These are phyloP conservation scores for Actenoides hombroni DNA, from an alignment of 2,113 vertebrate genomes.

Conservation along the genomic window DNA sequence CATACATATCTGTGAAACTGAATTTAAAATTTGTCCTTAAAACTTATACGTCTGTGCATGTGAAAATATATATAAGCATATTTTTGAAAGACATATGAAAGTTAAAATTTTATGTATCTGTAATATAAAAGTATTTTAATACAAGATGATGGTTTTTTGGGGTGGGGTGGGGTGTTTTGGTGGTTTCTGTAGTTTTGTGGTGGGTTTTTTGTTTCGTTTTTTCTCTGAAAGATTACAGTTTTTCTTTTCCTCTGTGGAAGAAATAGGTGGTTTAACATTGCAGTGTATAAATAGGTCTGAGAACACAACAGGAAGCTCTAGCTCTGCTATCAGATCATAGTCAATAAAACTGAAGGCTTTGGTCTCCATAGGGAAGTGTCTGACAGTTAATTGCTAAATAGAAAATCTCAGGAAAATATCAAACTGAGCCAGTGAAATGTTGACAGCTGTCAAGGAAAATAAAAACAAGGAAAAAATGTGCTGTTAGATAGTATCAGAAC, in stretches of 20 bases:
- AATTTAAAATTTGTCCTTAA: background rate
- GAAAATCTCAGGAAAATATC: conserved; percentile 14
- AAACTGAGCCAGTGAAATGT: background rate
- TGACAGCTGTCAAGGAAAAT: conserved; percentile 19
- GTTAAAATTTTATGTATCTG: background rate
- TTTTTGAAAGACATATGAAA: background rate
- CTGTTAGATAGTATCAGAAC: background rate
- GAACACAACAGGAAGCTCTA: background rate
- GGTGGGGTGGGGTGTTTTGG: background rate
- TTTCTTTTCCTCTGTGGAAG: background rate
- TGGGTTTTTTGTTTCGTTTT: background rate
- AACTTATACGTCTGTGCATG: fast-evolving
- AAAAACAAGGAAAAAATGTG: background rate
- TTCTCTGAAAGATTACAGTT: background rate
- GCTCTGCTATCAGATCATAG: background rate
- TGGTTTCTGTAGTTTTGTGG: background rate
- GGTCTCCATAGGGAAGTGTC: background rate
- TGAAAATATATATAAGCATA: background rate
- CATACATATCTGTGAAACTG: background rate
- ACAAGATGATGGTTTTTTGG: background rate
- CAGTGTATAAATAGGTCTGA: background rate
- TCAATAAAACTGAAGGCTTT: background rate
- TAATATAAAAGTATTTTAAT: background rate
- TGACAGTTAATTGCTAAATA: background rate
- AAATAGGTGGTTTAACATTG: background rate